Evolutionary conservation across 30 jellyfish, hydroid and myxozoan species (phyloP).

Genomic region (Chironex yamaguchii): DNA sequence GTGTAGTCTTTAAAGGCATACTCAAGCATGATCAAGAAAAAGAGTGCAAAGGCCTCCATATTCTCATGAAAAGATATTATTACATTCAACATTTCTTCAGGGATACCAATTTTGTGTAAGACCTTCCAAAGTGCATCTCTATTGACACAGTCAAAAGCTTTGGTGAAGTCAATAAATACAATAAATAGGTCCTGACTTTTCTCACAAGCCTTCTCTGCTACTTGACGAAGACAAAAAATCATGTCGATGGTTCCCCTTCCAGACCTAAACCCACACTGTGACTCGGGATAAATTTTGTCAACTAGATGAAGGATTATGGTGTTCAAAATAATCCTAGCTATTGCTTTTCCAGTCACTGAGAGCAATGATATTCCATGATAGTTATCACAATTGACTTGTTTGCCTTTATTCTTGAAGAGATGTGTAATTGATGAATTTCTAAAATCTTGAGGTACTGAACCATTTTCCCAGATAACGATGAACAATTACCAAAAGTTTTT

Average conservation of each 20-base stretch:
- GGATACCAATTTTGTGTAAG: slow-evolving; percentile 14
- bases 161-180: slow-evolving; percentile 42
- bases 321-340: background rate
- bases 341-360: background rate
- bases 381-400: slow-evolving; percentile 1
- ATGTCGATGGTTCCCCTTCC: slow-evolving; percentile 42
- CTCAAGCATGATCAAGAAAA: too few relatives aligned
- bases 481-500: too few relatives aligned
- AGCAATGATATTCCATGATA: slow-evolving; percentile 34
- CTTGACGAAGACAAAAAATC: slow-evolving; percentile 22
- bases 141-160: slow-evolving; percentile 12
- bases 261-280: slow-evolving; percentile 29
- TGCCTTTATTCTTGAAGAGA: slow-evolving; percentile 10
- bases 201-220: slow-evolving; percentile 29
- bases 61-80: slow-evolving; percentile 9
- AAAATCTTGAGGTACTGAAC: slow-evolving; percentile 22
- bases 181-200: background rate
- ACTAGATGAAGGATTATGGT: background rate
- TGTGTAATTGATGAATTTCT: background rate
- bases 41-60: too few relatives aligned
- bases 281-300: slow-evolving; percentile 12
- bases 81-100: background rate
- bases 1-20: too few relatives aligned
- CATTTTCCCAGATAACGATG: too few relatives aligned
- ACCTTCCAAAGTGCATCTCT: slow-evolving; percentile 1